Base-by-base conservation (phyloP, 1,140 invertebrate species). In the Helicoverpa zea region DNA sequence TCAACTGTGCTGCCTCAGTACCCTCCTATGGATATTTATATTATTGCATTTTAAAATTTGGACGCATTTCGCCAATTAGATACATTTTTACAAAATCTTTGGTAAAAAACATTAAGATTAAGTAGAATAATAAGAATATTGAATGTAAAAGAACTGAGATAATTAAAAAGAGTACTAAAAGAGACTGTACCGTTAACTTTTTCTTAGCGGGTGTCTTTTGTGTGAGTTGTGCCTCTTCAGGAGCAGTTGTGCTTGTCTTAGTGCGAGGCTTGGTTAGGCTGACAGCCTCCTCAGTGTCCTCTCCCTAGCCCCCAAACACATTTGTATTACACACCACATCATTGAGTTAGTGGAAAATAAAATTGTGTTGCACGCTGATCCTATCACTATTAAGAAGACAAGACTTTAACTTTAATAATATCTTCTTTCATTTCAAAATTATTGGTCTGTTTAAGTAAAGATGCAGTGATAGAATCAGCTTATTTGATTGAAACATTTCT, bases 131-230 rank as follows among this genome's bases (percentile, higher is more conserved):
- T 9, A 43, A 43, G 1, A 7, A 5, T 9, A 43, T 43, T 43
- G 4, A 43, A 43, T 43, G 5, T 23, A 14, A 16, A 18, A 61
- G 16, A 3, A 80, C 87, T 91, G 92, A 93, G 92, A 92, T 90
- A 92, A 85, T 91, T 91, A 91, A 88, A 88, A 92, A 81, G 72
- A 16, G n/a, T 79, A 87, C 83, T 54, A 84, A 61, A 81, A 81
- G 56, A 52, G 78, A 84, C 61, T 88, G 81, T 95, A 95, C 94
- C 94, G 92, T 94, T 68, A 85, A 91, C 79, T 94, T 94, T 92
- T 92, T 95, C 91, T 92, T 90, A 80, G 90, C 88, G 79, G 92
- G 92, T 87, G 91, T 94, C 87, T 95, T 95, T 93, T 95, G 92
- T 84, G 92, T 94, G 61, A 95, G 91, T 83, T 92, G 89, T 79